These are phyloP conservation scores for Zhuqinia jingwanae DNA, from an alignment of 2,888 invertebrate species.

Conservation along the genomic window DNA sequence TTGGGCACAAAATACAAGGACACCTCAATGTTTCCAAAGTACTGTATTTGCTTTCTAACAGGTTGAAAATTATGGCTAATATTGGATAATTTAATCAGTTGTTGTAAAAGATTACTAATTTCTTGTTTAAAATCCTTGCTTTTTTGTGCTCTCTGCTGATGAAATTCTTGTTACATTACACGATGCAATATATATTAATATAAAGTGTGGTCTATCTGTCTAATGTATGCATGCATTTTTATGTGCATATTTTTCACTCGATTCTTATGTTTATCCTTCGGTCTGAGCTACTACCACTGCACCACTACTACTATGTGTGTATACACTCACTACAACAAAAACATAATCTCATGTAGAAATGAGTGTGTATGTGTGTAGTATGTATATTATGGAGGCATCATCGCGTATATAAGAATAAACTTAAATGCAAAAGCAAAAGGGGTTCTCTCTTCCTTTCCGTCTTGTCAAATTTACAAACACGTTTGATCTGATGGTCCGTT, in stretches of 20 bases:
- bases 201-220: not conserved
- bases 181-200: not conserved
- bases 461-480: conserved; percentile 65
- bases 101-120: conserved; percentile 5
- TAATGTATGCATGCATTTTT: not conserved
- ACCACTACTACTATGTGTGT: too few relatives aligned
- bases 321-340: not conserved
- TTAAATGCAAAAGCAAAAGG: conserved; percentile 1
- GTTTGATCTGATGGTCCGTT: conserved; percentile 58
- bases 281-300: too few relatives aligned
- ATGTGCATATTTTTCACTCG: conserved; percentile 21
- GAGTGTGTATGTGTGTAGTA: not conserved
- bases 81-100: not conserved
- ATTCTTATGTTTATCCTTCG: not conserved
- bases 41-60: not conserved
- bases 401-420: too few relatives aligned
- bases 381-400: not conserved
- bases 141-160: not conserved
- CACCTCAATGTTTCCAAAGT: not conserved
- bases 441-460: conserved; percentile 32
- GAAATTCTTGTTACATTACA: conserved; percentile 1
- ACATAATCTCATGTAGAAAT: not conserved
- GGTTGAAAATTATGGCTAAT: not conserved
- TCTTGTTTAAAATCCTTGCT: conserved; percentile 20
- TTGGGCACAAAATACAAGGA: too few relatives aligned